Evolutionary conservation across 2,888 invertebrate species (phyloP).

Genomic region (Tiliacea aurago): DNA sequence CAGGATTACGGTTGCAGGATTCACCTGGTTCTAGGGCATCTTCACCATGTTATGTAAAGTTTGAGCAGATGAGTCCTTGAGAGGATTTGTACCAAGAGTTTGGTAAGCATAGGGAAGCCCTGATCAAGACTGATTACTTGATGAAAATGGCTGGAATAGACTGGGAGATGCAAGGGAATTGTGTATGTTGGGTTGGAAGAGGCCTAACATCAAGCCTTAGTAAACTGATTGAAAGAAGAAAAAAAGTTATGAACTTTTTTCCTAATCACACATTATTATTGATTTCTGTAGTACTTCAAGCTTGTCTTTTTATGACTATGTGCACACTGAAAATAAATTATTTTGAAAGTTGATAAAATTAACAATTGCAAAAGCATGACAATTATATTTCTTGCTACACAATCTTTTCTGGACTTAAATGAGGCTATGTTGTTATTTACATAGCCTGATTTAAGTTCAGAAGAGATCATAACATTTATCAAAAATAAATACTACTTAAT

Average conservation of each 20-base stretch:
- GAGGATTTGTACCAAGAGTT: neutral
- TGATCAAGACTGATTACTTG: conserved; percentile 6
- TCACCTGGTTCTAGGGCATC: conserved; percentile 12
- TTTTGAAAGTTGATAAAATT: neutral
- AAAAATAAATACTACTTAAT: neutral
- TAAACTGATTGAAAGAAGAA: neutral
- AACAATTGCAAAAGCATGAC: neutral
- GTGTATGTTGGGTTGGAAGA: neutral
- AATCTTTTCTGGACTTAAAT: conserved; percentile 3
- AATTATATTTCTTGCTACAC: neutral
- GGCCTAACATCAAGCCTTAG: neutral
- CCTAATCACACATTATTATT: neutral
- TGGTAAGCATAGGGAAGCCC: conserved; percentile 4
- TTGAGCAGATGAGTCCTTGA: conserved; percentile 36
- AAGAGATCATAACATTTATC: neutral
- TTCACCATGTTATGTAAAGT: conserved; percentile 24
- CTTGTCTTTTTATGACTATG: neutral
- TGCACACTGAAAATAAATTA: neutral
- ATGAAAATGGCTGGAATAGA: neutral
- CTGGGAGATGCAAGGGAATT: neutral
- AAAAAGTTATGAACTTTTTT: neutral
- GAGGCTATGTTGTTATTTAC: no score
- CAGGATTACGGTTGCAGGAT: conserved; percentile 44
- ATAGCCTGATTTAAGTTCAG: no score
- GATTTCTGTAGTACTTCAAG: neutral